phyloP scores from a whole-genome alignment of 2,113 vertebrate genomes.

The Lucifuga dentata region DNA sequence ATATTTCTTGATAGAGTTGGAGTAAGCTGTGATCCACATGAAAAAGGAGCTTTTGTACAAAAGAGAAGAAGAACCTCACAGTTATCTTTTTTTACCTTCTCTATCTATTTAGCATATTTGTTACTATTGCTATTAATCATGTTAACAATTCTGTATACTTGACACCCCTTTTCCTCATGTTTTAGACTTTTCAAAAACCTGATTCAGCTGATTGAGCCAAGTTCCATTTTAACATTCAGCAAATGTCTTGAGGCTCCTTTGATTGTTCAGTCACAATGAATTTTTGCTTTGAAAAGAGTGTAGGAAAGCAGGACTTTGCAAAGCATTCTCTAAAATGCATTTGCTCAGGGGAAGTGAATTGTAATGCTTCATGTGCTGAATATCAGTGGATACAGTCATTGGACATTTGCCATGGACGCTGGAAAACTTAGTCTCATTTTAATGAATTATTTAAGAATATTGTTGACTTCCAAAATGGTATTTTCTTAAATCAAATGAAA shows the following conservation, averaged over 20 bases:
- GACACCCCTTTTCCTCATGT: background rate
- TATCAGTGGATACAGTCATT: conserved; percentile 26
- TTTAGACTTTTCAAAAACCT: conserved; percentile 15
- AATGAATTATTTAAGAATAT: background rate
- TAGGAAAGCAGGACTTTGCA: conserved; percentile 44
- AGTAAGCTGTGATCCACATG: conserved; percentile 35
- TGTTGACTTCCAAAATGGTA: background rate
- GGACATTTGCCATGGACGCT: background rate
- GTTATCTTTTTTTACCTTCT: conserved; percentile 19
- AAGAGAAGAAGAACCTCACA: background rate
- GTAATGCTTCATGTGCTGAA: conserved; percentile 15
- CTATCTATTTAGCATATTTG: conserved; percentile 27
- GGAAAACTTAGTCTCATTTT: background rate
- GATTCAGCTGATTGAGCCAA: conserved; percentile 69
- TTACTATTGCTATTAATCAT: too few relatives aligned
- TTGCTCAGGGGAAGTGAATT: conserved; percentile 24
- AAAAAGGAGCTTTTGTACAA: conserved; percentile 16
- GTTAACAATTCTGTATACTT: conserved; percentile 15
- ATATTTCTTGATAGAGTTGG: conserved; percentile 69
- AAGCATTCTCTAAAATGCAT: conserved; percentile 36
- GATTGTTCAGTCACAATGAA: conserved; percentile 70
- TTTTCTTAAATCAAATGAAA: too few relatives aligned
- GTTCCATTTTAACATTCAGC: conserved; percentile 68
- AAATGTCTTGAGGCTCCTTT: conserved; percentile 61
- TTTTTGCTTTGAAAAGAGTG: conserved; percentile 56